Evolutionary conservation across 2,888 invertebrate genomes (phyloP), one percentile per base, ranked within the genome.

Genomic region (Cephonodes hylas): DNA sequence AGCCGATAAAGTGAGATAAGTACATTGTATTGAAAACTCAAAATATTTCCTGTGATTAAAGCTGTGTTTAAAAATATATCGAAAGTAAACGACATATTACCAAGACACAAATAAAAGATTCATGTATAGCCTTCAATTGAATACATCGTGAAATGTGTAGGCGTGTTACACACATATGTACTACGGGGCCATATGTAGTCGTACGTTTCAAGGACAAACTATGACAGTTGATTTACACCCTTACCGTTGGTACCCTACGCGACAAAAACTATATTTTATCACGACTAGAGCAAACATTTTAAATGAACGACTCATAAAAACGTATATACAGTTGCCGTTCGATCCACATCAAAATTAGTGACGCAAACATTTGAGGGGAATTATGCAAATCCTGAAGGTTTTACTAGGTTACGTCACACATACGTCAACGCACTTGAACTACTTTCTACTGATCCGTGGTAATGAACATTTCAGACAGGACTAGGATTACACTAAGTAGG

Each of bases 1-100:
- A 57, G 61, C 62, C 64, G 86, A 87, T 85, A 85, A 80, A 66
- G 60, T 27, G 20, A 73, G 85, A 85, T 85, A 86, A 81, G 74
- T 69, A 10, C 10, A 3, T 48, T 45, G 22, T 45, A 13, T 13
- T 23, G 25, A 23, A n/a, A 25, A 46, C 42, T 42, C 5, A n/a
- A n/a, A n/a, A 6, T n/a, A n/a, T n/a, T 38, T 10, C 6, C 25
- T 46, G 23, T 20, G 6, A 46, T 23, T 46, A 6, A 13, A n/a
- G 6, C 23, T 46, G n/a, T 2, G 23, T 46, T 22, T 22, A 23
- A 3, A 45, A 22, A 8, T 22, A 45, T 45, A 45, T 8, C 20
- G 13, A 10, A 22, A 10, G 3, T 13, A 10, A 10, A 45, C 4
- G 38, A n/a, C 3, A 38, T n/a, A 38, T 0, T 13, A n/a, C n/a